These are phyloP conservation scores for Siphlonurus alternatus DNA, from an alignment of 2,888 invertebrate species.

Conservation along the genomic window DNA sequence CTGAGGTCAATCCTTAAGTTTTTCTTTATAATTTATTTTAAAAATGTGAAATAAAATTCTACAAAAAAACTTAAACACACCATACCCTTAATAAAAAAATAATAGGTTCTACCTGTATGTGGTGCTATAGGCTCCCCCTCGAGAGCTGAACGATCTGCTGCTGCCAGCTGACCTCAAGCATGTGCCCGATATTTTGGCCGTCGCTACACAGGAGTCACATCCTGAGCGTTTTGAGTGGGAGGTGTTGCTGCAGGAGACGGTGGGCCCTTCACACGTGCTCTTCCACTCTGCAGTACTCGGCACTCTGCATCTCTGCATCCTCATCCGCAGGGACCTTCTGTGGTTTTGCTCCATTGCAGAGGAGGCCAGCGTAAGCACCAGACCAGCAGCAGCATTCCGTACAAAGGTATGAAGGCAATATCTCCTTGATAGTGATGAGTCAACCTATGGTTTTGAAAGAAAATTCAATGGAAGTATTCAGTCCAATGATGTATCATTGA, in stretches of 20 bases:
- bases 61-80: too few species aligned
- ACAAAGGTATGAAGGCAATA: slow-evolving; percentile 41
- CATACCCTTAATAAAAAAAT: too few species aligned
- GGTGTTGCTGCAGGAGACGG: slow-evolving; percentile 75
- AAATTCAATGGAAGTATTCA: too few species aligned
- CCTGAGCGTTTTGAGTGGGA: slow-evolving; percentile 81
- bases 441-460: too few species aligned
- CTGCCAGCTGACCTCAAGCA: slow-evolving; percentile 69
- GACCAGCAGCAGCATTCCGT: slow-evolving; percentile 76
- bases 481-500: too few species aligned
- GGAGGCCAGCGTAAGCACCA: slow-evolving; percentile 70
- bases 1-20: too few species aligned
- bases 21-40: too few species aligned
- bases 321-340: slow-evolving; percentile 77
- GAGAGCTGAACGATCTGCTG: slow-evolving; percentile 73
- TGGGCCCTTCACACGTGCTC: slow-evolving; percentile 84
- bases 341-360: slow-evolving; percentile 93
- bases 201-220: slow-evolving; percentile 87
- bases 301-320: slow-evolving; percentile 76
- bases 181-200: slow-evolving; percentile 78
- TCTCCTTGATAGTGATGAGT: too few species aligned
- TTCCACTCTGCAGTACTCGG: slow-evolving; percentile 73
- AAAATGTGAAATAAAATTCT: too few species aligned
- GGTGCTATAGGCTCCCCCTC: slow-evolving; percentile 37
- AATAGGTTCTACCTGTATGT: too few species aligned